Evolutionary conservation across 2,888 invertebrate genomes (phyloP), one percentile per base, ranked within the genome.

Genomic region (Nephrotoma guestfalica): DNA sequence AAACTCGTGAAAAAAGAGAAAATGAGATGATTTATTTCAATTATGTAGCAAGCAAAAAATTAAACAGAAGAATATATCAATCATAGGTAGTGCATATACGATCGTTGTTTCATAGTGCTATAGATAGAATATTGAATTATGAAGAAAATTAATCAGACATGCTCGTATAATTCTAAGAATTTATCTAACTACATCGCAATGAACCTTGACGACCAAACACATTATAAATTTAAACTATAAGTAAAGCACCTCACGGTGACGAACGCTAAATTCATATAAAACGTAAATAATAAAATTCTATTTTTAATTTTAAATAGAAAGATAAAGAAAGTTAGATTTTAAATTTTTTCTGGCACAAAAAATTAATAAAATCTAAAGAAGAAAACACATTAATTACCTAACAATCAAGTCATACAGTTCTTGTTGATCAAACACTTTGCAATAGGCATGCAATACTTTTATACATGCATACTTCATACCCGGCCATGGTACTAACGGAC

Each of bases 361-460:
- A 83, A 83, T 40, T 41, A 83, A 83, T 41, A 40, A 51, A n/a
- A 15, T 15, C 0, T 51, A 4, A 85, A 85, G 15, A 15, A 85
- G 13, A 85, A 85, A 45, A 45, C 30, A 45, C 13, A 86, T 18
- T 13, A 86, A 45, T 90, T 93, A 96, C 96, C 96, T 94, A 92
- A 96, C 94, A 89, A 96, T 94, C 92, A 96, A 93, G 91, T 96
- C 95, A 92, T 95, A 93, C 84, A 96, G 93, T 92, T 96, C 96
- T 91, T 94, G 94, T 90, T 95, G 94, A 90, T 96, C 96, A 92
- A 97, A 97, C 89, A 96, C 96, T 91, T 96, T 97, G 92, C 96
- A 96, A 92, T 97, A 97, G 87, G 97, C 93, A 90, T 96, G 96
- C 87, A 97, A 93, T 87, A 97, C 95, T 92, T 96, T 95, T 88